Evolutionary conservation across 2,113 vertebrate species (phyloP), one percentile per base, ranked within the genome.

Genomic region (Lagopus leucura): DNA sequence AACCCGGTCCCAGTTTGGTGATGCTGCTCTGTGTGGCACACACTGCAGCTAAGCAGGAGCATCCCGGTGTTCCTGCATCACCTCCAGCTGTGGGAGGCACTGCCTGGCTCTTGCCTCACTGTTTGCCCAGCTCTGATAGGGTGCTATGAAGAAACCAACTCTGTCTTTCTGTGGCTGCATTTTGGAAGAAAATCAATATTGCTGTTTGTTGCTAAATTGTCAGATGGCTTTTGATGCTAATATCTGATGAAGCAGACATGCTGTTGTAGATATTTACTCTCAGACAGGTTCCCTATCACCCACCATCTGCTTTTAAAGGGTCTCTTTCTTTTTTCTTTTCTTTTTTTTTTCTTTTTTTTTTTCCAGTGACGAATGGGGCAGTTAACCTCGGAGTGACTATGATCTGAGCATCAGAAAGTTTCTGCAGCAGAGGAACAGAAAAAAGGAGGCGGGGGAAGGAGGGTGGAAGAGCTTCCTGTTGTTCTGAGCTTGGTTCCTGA

Each of bases 221-320:
- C 91, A 93, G 89, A 79, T 74, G 88, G 88, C 79, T 97, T 97
- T 93, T 97, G 94, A 97, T 95, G 89, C 84, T 95, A 96, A 95
- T 95, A 96, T 96, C 89, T 93, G 89, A 96, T 90, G 96, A 95
- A 96, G 88, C 95, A 92, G 94, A 87, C 94, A 85, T 7, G 79
- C 88, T 88, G 88, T 65, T 92, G 86, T 61, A 95, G 95, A 92
- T 95, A 93, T 54, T 95, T 96, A 93, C 90, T 86, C 83, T 92
- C 78, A 79, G 66, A 77, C 86, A 90, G 89, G 95, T 94, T 93
- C 89, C 92, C 81, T 94, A 84, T 96, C 92, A 92, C 74, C 73
- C 66, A 75, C 94, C 91, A 94, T 96, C 90, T 96, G 94, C 84
- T 92, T 94, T 86, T 90, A 89, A 89, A 93, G 85, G 66, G 82